Percentiles rank a stretch among this genome's conserved stretches.
Evolutionary conservation across 1,140 invertebrate genomes (phyloP).

Genomic region (Hydropsyche tenuis): DNA sequence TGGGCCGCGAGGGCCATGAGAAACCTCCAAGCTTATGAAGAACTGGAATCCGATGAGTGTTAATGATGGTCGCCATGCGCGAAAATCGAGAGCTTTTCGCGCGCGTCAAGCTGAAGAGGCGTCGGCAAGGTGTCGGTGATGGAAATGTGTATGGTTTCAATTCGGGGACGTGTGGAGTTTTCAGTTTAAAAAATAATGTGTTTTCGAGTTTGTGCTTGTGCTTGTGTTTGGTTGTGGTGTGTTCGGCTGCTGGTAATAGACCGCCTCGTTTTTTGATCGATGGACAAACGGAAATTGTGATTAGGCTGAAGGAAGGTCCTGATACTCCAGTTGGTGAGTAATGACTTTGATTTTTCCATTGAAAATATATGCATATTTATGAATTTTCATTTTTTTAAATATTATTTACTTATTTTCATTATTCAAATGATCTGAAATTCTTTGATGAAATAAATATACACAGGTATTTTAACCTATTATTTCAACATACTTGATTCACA

Average conservation of each 20-base stretch:
- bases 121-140: neutral
- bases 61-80: conserved; percentile 4
- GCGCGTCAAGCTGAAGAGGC: conserved; percentile 39
- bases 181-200: neutral
- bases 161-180: neutral
- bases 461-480: too few species aligned
- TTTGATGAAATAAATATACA: too few species aligned
- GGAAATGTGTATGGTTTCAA: neutral
- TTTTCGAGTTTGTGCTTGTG: neutral
- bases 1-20: neutral
- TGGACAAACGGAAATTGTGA: conserved; percentile 87
- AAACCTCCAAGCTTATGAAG: conserved; percentile 6
- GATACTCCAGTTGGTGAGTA: conserved; percentile 84
- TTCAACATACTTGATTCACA: too few species aligned
- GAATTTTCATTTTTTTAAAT: too few species aligned
- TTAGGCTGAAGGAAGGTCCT: conserved; percentile 84
- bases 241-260: conserved; percentile 66
- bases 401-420: too few species aligned
- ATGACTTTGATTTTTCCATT: too few species aligned
- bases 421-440: too few species aligned
- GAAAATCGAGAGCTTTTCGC: conserved; percentile 40
- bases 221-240: neutral
- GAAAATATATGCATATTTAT: too few species aligned
- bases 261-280: conserved; percentile 85
- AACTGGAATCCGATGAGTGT: conserved; percentile 11